Percentiles rank a stretch among this genome's conserved stretches.
Evolutionary conservation across 1,140 invertebrate species (phyloP).

Genomic region (Amyelois transitella): DNA sequence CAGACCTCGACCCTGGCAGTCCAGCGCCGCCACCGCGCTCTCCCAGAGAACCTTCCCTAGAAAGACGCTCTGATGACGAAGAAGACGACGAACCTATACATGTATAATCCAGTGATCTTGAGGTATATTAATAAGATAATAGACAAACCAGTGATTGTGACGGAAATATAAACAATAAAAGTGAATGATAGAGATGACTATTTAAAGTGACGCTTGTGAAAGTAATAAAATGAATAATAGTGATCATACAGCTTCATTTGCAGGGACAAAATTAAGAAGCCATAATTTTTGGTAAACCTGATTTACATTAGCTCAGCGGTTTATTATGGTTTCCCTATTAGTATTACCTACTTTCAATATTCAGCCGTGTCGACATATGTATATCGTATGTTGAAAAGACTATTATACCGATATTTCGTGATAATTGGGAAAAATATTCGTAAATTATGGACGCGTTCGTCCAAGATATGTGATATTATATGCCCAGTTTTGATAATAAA

Average conservation of each 20-base stretch:
- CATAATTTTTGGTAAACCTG: conserved; percentile 1
- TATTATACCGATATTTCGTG: background rate
- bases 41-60: conserved; percentile 52
- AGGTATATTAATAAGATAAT: background rate
- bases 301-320: background rate
- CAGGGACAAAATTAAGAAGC: conserved; percentile 3
- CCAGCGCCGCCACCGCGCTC: conserved; percentile 75
- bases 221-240: conserved; percentile 4
- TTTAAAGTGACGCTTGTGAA: conserved; percentile 1
- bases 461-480: conserved; percentile 70
- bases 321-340: conserved; percentile 19
- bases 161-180: background rate
- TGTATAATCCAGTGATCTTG: conserved; percentile 36
- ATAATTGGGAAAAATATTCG: background rate
- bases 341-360: background rate
- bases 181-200: background rate
- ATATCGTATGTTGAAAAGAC: background rate
- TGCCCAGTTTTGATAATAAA: conserved; percentile 51
- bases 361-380: background rate
- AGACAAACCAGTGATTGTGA: background rate
- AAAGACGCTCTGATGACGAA: conserved; percentile 57
- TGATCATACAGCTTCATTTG: background rate
- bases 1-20: conserved; percentile 77
- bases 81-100: conserved; percentile 67
- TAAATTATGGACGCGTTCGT: conserved; percentile 41